Conservation (phyloP, 2,797 vertebrate species). For the Galaxias olidus region DNA sequence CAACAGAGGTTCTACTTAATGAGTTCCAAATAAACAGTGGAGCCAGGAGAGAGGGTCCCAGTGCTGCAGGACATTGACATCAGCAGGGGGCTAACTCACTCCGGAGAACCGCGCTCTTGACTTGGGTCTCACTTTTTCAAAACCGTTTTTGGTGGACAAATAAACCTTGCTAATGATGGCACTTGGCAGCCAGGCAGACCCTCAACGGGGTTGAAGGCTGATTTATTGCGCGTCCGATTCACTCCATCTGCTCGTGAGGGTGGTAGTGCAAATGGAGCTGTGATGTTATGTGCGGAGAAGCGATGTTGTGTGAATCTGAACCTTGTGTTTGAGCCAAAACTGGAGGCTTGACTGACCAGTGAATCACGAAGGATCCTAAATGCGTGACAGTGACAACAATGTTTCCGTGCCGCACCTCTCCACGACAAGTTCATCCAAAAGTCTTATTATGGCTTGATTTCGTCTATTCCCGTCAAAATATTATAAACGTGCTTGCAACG, state of each 20-base stretch:
- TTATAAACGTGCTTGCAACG: neutral
- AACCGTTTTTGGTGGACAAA: conserved; percentile 56
- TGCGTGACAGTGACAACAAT: conserved; percentile 6
- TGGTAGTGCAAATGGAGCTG: conserved; percentile 24
- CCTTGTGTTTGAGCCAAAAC: neutral
- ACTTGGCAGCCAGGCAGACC: conserved; percentile 40
- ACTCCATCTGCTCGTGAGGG: conserved; percentile 42
- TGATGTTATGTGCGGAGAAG: conserved; percentile 31
- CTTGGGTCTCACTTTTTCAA: conserved; percentile 51
- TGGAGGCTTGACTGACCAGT: conserved; percentile 37
- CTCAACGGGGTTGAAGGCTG: conserved; percentile 45
- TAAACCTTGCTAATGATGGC: conserved; percentile 66
- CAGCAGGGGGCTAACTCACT: conserved; percentile 27
- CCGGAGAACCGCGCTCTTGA: conserved; percentile 22
- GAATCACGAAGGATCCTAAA: conserved; percentile 32
- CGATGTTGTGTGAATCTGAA: neutral
- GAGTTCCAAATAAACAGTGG: conserved; percentile 64
- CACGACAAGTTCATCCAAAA: too few relatives aligned
- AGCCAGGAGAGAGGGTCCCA: conserved; percentile 36
- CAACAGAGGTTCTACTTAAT: conserved; percentile 39
- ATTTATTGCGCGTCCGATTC: conserved; percentile 62
- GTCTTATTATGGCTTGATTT: neutral
- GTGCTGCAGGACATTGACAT: conserved; percentile 49
- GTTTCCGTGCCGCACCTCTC: too few relatives aligned
- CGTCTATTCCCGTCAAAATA: neutral